Evolutionary conservation across 2,797 vertebrate species (phyloP).

Genomic region (Acestrorhynchus altus): DNA sequence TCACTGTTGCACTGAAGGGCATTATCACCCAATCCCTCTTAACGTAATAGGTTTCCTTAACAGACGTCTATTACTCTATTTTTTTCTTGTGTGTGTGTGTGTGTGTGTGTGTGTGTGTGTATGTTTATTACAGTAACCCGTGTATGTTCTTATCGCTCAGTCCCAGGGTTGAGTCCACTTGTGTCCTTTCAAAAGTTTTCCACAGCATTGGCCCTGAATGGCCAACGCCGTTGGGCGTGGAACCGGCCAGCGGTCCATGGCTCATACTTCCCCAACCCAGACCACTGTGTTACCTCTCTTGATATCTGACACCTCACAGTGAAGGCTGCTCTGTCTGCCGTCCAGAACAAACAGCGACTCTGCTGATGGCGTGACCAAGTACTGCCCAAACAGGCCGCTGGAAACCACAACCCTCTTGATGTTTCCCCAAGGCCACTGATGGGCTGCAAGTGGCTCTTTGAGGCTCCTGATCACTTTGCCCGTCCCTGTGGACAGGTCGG

Average conservation of each 20-base stretch:
- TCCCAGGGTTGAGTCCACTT: constrained; percentile 77
- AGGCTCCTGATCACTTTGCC: constrained; percentile 81
- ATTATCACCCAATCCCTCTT: constrained; percentile 72
- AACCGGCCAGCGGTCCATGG: constrained; percentile 38
- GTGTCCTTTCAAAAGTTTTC: constrained; percentile 72
- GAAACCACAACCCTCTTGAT: constrained; percentile 86
- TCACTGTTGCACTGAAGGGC: constrained; percentile 83
- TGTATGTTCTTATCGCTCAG: constrained; percentile 68
- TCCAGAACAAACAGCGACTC: constrained; percentile 91
- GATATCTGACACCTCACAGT: constrained; percentile 92
- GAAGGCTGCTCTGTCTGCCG: constrained; percentile 85
- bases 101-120: constrained; percentile 60
- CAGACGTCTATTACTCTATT: constrained; percentile 64
- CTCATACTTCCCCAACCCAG: constrained; percentile 98
- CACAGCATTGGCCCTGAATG: constrained; percentile 61
- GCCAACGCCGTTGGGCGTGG: constrained; percentile 42
- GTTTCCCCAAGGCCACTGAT: constrained; percentile 85
- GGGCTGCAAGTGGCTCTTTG: constrained; percentile 81
- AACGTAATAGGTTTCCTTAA: constrained; percentile 63
- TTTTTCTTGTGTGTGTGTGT: constrained; percentile 17
- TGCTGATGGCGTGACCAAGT: constrained; percentile 87
- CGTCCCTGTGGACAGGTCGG: constrained; percentile 86
- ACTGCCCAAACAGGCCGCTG: constrained; percentile 93
- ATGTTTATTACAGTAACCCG: constrained; percentile 76
- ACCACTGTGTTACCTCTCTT: constrained; percentile 88